Percentiles rank a stretch among this genome's conserved stretches.
Evolutionary conservation across 2,113 vertebrate genomes (phyloP).

Genomic region (Hymenochirus boettgeri): DNA sequence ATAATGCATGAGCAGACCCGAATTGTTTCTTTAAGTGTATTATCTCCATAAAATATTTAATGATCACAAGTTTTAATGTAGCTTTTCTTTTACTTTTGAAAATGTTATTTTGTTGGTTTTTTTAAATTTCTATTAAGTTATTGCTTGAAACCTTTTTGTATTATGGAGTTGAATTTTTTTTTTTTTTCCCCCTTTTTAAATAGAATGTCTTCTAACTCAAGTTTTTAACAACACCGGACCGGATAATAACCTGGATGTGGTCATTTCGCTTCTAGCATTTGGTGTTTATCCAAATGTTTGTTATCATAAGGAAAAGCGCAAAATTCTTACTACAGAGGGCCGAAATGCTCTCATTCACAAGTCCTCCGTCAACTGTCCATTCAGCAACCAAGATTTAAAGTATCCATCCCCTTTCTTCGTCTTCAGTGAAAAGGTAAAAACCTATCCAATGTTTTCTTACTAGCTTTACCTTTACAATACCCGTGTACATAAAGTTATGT

Average conservation of each 20-base stretch:
- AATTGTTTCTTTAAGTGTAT: too few species aligned
- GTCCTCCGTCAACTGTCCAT: slow-evolving; percentile 93
- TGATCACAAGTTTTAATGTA: neutral
- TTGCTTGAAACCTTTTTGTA: too few species aligned
- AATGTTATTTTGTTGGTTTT: too few species aligned
- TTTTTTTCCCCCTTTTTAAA: neutral
- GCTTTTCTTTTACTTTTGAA: neutral
- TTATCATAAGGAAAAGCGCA: slow-evolving; percentile 95
- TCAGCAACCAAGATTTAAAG: slow-evolving; percentile 85
- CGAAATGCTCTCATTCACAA: slow-evolving; percentile 95
- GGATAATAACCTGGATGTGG: slow-evolving; percentile 91
- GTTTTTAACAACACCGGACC: slow-evolving; percentile 82
- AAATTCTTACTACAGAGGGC: slow-evolving; percentile 92
- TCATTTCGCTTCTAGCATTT: slow-evolving; percentile 88
- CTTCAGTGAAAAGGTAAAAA: slow-evolving; percentile 88
- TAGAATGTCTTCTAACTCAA: slow-evolving; percentile 86
- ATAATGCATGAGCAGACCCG: too few species aligned
- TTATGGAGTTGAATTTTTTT: too few species aligned
- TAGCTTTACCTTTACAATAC: too few species aligned
- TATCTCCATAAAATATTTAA: too few species aligned
- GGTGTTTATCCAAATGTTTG: slow-evolving; percentile 93
- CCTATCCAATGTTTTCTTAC: too few species aligned
- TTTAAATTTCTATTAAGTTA: too few species aligned
- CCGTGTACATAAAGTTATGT: too few species aligned
- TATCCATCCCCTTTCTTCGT: slow-evolving; percentile 93